Percentiles rank a stretch among this genome's conserved stretches.
Evolutionary conservation across 2,888 invertebrate genomes (phyloP).

Genomic region (Lamellibrachia satsuma): DNA sequence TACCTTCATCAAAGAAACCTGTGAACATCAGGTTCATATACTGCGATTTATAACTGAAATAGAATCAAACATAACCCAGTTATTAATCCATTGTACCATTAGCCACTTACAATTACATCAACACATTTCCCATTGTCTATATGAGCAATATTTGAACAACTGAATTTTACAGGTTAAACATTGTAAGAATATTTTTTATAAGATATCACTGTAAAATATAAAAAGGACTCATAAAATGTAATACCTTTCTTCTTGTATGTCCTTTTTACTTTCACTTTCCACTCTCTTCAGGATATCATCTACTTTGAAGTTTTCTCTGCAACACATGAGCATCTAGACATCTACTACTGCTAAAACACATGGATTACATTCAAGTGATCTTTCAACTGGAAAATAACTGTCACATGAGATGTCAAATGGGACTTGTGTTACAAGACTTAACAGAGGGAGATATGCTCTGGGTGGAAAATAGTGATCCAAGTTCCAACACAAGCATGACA

Average conservation of each 20-base stretch:
- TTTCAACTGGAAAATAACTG: no score
- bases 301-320: conserved; percentile 53
- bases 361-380: no score
- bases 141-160: no score
- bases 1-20: conserved; percentile 82
- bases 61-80: conserved; percentile 23
- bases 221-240: background rate
- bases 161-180: no score
- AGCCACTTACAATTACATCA: no score
- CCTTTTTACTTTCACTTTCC: conserved; percentile 40
- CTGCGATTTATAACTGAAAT: conserved; percentile 68
- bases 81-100: background rate
- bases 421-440: no score
- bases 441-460: no score
- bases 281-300: conserved; percentile 55
- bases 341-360: background rate
- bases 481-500: no score
- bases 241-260: conserved; percentile 31
- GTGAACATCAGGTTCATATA: conserved; percentile 79
- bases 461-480: no score
- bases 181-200: background rate
- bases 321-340: conserved; percentile 30
- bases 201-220: background rate
- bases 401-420: no score
- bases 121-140: no score